Base-by-base conservation (phyloP, 2,113 vertebrate genomes). In the Elephas maximus region DNA sequence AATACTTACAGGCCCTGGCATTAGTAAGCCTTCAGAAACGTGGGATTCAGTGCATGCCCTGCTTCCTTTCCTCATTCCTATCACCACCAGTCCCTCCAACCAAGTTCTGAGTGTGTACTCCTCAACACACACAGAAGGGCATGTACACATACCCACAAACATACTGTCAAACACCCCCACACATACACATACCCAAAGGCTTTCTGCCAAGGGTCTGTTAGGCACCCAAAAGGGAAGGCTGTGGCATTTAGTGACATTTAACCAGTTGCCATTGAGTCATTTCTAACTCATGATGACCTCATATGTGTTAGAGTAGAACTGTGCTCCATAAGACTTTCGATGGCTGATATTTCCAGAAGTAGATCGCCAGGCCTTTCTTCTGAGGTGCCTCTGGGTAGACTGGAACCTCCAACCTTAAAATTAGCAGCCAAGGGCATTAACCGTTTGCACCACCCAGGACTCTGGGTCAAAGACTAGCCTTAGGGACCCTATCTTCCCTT, bases 151-250 rank as follows among this genome's bases (percentile, higher is more conserved):
- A 83, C 57, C 48, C 93, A 95, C 53, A 51, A 94, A 88, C 67
- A 95, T 79, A 94, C 37, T 94, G 83, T 44, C 79, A 96, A 28
- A 88, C 67, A 96, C 67, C 85, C 85, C 87, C 83, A 85, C 45
- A 86, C 33, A 93, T 81, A 94, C 20, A 93, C 23, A 90, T 89
- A 87, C 26, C 44, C 62, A 77, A 93, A 97, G 51, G 5, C 71
- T 95, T 94, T 97, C 85, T 95, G 30, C 28, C 69, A 95, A 95
- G 41, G 28, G 41, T 93, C 83, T 91, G 67, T 77, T 24, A 95
- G 85, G 69, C 57, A 96, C 37, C n/a, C 71, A 93, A 73, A 94
- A 23, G 15, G 37, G 65, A 96, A 97, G 74, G 37, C 14, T 88
- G n/a, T 74, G 87, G 74, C 28, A 92, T 96, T 97, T 93, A 6